Evolutionary conservation across 1,140 invertebrate species (phyloP), one percentile per base, ranked within the genome.

Genomic region (Magallana gigas): DNA sequence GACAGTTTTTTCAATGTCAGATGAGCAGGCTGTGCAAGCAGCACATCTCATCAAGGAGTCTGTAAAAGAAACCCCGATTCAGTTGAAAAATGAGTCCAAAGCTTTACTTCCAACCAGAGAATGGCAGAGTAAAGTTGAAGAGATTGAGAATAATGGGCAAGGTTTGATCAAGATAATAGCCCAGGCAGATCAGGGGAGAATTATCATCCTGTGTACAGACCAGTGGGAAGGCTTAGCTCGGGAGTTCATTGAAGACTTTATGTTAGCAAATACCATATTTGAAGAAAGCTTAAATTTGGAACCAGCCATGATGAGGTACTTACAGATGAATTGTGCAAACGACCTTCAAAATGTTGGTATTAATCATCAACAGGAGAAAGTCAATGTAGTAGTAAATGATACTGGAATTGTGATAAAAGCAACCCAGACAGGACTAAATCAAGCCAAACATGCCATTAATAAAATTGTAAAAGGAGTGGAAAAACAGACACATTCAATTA

Each of bases 1-100:
- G n/a, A 84, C 60, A 0, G 85, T 91, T 58, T 89, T 85, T 85
- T 84, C 87, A n/a, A 14, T 87, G 12, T 80, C 89, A 29, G 89
- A 90, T 62, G 64, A 90, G 58, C 88, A 86, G 29, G 68, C 71
- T 56, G 62, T 85, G 0, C 84, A 80, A 12, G 89, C 89, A n/a
- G 86, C 86, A 57, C 57, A 86, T 0, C 64, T 87, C 0, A 64
- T 91, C 6, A 87, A 84, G 14, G 68, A 87, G 57, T 80, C 85
- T 7, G 11, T 91, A 1, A 59, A 62, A 14, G 88, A 91, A 64
- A 58, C 85, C 8, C 68, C 64, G 11, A 56, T 91, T 56, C 1
- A 18, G n/a, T 18, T 91, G 18, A 83, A 88, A 86, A 56, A 57
- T 23, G 85, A 85, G n/a, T 85, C 85, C 18, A 14, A 58, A 57